Base-by-base conservation (phyloP, 2,797 vertebrate species). In the Psittacula derbiana region DNA sequence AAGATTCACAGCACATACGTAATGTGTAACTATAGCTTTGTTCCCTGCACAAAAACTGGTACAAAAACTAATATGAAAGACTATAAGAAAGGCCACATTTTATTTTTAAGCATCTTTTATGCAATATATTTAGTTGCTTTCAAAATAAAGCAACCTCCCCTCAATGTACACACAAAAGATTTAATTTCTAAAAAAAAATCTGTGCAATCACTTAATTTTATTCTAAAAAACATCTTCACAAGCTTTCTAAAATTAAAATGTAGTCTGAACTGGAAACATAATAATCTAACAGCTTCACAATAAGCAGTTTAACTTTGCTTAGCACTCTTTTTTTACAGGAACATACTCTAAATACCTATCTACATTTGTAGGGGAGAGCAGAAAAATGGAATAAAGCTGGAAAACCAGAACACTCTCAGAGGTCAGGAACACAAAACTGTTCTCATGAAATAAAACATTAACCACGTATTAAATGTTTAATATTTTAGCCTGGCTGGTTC, bases 1-100 rank as follows among this genome's bases (percentile, higher is more conserved):
- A 16, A 21, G 4, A 72, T 31, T n/a, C 27, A 82, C 15, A 53
- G 40, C 9, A 21, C 19, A 2, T 2, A 1, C 9, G 17, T 0
- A 20, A 28, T 0, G 3, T 6, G 31, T 15, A 74, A 75, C 5
- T 2, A 4, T 2, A 4, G 16, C 11, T 13, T 15, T 31, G 57
- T 5, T 21, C 4, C 43, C 20, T 16, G 20, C 12, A 33, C 16
- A 46, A 82, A 69, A 85, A 27, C 0, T 20, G 28, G 31, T 50
- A 50, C 0, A 23, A 60, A 60, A 88, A 58, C 6, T 17, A 80
- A 69, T 6, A 16, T 7, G 16, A 66, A 8, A 21, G 19, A 33
- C 40, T 55, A 14, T 11, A 44, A 62, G 16, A 85, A 80, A 87
- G 16, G 16, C n/a, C 50, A 24, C 1, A 36, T 33, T 74, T 92